Evolutionary conservation across 2,797 vertebrate genomes (phyloP).

Genomic region (Acrossocheilus wenchowensis): DNA sequence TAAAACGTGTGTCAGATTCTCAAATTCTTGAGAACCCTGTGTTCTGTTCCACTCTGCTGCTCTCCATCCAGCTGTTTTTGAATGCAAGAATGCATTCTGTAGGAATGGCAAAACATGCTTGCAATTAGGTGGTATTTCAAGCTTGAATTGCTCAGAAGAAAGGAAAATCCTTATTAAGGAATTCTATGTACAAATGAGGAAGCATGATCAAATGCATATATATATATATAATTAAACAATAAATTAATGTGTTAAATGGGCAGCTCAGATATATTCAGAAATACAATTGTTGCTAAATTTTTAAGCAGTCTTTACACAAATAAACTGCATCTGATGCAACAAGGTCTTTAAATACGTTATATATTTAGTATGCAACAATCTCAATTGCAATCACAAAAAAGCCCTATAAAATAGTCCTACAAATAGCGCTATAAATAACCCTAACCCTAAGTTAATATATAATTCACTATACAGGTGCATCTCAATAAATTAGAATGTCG

Average conservation of each 20-base stretch:
- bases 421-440: too few relatives aligned
- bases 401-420: too few relatives aligned
- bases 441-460: too few relatives aligned
- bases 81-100: conserved; percentile 17
- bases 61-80: background rate
- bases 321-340: background rate
- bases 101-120: background rate
- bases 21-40: background rate
- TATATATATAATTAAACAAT: background rate
- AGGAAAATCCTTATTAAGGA: background rate
- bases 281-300: background rate
- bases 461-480: too few relatives aligned
- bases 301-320: background rate
- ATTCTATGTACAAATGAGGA: background rate
- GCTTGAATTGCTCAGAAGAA: conserved; percentile 13
- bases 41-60: background rate
- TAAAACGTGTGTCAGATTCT: background rate
- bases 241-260: background rate
- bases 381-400: background rate
- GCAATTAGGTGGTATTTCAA: conserved; percentile 9
- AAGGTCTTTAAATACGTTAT: background rate
- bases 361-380: background rate
- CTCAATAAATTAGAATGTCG: too few relatives aligned
- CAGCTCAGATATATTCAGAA: background rate
- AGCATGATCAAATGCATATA: background rate